A percentile compares a stretch with the other conserved stretches of the same genome.
Evolutionary conservation across 1,140 invertebrate species (phyloP).

Genomic region (Panagrolaimus sp.): DNA sequence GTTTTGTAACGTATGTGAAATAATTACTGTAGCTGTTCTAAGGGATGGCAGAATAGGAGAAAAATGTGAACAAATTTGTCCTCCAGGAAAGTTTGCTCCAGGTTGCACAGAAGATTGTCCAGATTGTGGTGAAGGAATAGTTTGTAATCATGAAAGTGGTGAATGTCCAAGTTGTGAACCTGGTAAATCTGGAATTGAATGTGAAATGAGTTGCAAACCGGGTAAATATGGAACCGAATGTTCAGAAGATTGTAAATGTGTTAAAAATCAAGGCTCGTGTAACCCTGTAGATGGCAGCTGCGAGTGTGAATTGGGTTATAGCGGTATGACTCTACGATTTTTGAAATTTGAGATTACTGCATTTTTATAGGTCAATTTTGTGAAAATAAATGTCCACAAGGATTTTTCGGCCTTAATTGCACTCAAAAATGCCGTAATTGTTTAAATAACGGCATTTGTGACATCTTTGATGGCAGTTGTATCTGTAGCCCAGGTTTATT

Average conservation of each 20-base stretch:
- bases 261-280: slow-evolving; percentile 27
- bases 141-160: slow-evolving; percentile 72
- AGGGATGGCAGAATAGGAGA: slow-evolving; percentile 48
- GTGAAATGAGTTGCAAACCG: slow-evolving; percentile 68
- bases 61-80: slow-evolving; percentile 52
- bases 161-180: slow-evolving; percentile 69
- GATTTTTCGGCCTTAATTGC: slow-evolving; percentile 65
- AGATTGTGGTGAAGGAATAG: slow-evolving; percentile 77
- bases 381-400: slow-evolving; percentile 40
- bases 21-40: too few relatives aligned
- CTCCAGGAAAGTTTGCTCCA: slow-evolving; percentile 51
- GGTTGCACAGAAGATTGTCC: slow-evolving; percentile 53
- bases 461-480: slow-evolving; percentile 74
- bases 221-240: slow-evolving; percentile 52
- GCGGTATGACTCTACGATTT: slow-evolving; percentile 36
- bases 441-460: slow-evolving; percentile 63
- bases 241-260: slow-evolving; percentile 29
- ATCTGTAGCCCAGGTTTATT: slow-evolving; percentile 60
- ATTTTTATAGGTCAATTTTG: slow-evolving; percentile 56
- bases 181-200: slow-evolving; percentile 75
- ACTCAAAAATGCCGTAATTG: slow-evolving; percentile 45
- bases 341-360: slow-evolving; percentile 26
- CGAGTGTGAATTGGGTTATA: slow-evolving; percentile 59
- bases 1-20: too few relatives aligned
- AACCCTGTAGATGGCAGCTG: slow-evolving; percentile 59